A percentile compares a stretch with the other conserved stretches of the same genome.
Conservation (phyloP, 2,888 invertebrate genomes). For the Rhopalosiphum nymphaeae region DNA sequence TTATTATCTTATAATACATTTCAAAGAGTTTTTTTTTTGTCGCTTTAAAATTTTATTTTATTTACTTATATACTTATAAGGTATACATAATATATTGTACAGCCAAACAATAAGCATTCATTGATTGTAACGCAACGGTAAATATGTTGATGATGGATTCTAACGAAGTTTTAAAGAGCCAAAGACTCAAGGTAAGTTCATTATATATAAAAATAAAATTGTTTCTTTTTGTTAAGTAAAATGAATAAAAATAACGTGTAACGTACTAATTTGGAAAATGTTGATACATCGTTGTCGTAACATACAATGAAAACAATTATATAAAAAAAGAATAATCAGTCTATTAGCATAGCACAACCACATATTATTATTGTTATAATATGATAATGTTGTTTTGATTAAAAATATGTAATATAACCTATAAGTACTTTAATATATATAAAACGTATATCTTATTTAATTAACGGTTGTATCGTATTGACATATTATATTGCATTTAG, state of each 20-base stretch:
- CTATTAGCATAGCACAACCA: slow-evolving; percentile 32
- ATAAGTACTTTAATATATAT: neutral
- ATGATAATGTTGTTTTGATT: neutral
- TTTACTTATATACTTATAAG: too few species aligned
- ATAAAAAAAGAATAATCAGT: neutral
- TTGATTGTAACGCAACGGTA: neutral
- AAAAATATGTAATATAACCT: neutral
- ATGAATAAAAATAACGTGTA: neutral
- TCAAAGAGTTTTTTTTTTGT: neutral
- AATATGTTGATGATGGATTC: neutral
- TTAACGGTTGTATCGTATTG: neutral
- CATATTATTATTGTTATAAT: neutral
- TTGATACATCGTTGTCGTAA: neutral
- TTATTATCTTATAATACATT: neutral
- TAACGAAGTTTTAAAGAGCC: neutral
- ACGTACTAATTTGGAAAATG: neutral
- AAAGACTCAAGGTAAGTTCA: neutral
- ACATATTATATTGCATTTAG: neutral
- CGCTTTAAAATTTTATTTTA: neutral
- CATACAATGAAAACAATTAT: neutral
- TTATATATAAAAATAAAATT: neutral
- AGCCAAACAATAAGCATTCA: neutral
- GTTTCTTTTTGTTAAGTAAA: neutral
- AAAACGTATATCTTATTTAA: neutral
- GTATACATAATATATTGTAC: neutral